Evolutionary conservation across 2,888 invertebrate genomes (phyloP).

Genomic region (Agriopis leucophaearia): DNA sequence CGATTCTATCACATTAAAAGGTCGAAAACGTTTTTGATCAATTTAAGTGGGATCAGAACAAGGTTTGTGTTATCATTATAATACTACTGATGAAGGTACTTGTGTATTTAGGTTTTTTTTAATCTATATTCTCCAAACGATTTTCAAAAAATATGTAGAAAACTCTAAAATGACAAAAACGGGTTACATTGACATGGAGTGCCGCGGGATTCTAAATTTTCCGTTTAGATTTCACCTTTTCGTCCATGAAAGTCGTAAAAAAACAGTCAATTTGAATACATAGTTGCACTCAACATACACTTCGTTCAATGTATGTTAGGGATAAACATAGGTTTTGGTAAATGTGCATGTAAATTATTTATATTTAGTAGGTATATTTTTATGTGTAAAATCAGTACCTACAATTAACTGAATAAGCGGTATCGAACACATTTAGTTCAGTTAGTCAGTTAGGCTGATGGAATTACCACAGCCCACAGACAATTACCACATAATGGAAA

Average conservation of each 20-base stretch:
- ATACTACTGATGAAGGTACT: too few relatives aligned
- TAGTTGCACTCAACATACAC: background rate
- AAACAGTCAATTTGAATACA: background rate
- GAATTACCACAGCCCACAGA: background rate
- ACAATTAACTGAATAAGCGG: background rate
- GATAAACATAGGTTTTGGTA: background rate
- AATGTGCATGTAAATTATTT: background rate
- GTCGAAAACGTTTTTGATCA: background rate
- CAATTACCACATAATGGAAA: too few relatives aligned
- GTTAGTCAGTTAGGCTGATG: background rate
- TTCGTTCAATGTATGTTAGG: background rate
- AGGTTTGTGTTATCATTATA: too few relatives aligned
- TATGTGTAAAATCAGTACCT: background rate
- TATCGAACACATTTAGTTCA: background rate
- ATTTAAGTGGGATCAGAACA: too few relatives aligned
- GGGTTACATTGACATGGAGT: too few relatives aligned
- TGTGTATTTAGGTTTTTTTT: too few relatives aligned
- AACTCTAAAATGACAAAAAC: too few relatives aligned
- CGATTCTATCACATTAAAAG: background rate
- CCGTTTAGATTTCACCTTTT: too few relatives aligned
- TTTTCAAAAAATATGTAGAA: too few relatives aligned
- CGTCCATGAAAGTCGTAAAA: too few relatives aligned
- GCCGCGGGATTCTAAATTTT: too few relatives aligned
- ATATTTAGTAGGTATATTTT: background rate
- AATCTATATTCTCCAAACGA: too few relatives aligned